A percentile compares a stretch with the other conserved stretches of the same genome.
Conservation (phyloP, 2,797 vertebrate genomes). For the Thripadectes ignobilis region DNA sequence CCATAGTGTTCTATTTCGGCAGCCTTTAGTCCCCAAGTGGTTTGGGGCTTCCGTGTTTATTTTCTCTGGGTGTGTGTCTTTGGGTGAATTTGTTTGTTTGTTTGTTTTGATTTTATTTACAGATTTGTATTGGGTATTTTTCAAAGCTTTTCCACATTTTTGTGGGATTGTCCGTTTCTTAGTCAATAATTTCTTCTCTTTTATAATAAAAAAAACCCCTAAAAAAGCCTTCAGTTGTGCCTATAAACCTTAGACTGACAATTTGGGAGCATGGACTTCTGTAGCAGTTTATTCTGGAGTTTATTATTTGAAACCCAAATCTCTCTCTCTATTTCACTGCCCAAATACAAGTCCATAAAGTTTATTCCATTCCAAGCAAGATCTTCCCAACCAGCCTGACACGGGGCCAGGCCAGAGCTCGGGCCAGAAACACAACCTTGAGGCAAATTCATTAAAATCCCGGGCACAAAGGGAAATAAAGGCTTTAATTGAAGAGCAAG, state of each 20-base stretch:
- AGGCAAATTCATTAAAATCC: not conserved
- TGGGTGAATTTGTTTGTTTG: not conserved
- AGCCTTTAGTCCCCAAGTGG: not conserved
- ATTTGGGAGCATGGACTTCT: not conserved
- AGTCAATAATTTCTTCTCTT: not conserved
- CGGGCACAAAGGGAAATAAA: not conserved
- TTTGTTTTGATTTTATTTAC: accelerated
- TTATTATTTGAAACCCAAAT: not conserved
- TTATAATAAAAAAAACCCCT: not conserved
- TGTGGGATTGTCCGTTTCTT: not conserved
- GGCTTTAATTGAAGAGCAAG: not conserved
- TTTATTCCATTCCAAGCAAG: not conserved
- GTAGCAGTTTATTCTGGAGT: constrained; percentile 1
- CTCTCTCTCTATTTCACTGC: not conserved
- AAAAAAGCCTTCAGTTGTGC: constrained; percentile 9
- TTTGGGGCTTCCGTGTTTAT: not conserved
- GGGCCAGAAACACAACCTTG: not conserved
- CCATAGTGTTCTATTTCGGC: not conserved
- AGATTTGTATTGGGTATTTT: not conserved
- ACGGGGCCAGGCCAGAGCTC: not conserved
- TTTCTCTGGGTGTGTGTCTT: not conserved
- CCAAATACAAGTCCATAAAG: not conserved
- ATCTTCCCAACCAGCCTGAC: not conserved
- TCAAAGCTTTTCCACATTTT: not conserved
- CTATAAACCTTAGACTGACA: not conserved